Percentiles rank a stretch among this genome's conserved stretches.
Evolutionary conservation across 2,113 vertebrate species (phyloP).

Genomic region (Eulacestoma nigropectus): DNA sequence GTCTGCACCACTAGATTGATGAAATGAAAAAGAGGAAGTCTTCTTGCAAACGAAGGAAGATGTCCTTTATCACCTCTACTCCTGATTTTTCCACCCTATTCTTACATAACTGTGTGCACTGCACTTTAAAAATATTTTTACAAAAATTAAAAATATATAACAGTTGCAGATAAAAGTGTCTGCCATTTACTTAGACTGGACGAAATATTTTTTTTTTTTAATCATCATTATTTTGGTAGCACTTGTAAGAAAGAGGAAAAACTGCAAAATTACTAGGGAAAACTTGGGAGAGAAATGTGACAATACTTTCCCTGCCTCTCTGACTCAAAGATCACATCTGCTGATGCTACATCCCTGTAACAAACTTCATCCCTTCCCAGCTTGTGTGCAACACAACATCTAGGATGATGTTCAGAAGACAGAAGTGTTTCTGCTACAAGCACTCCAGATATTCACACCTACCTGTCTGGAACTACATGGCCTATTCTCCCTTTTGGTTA

Average conservation of each 20-base stretch:
- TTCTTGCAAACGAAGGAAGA: not conserved
- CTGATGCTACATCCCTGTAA: not conserved
- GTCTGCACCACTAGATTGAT: not conserved
- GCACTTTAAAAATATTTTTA: not conserved
- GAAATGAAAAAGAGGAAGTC: not conserved
- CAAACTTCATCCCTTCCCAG: not conserved
- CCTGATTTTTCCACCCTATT: not conserved
- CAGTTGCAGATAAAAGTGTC: not conserved
- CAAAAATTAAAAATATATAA: not conserved
- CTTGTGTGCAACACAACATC: not conserved
- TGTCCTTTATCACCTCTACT: not conserved
- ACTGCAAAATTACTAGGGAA: not conserved
- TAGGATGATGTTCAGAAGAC: not conserved
- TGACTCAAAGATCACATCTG: not conserved
- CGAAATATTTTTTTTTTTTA: not conserved
- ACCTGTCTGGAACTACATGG: not conserved
- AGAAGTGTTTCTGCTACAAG: not conserved
- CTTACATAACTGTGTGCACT: not conserved
- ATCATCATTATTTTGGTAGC: not conserved
- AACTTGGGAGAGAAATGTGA: not conserved
- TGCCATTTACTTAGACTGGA: not conserved
- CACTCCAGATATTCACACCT: not conserved
- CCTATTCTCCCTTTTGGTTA: not conserved
- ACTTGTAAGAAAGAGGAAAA: not conserved
- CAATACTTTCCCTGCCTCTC: accelerated